Base-by-base conservation (phyloP, 37 sponge, comb jelly and placozoan species). In the Diacarnus erythraeanus region DNA sequence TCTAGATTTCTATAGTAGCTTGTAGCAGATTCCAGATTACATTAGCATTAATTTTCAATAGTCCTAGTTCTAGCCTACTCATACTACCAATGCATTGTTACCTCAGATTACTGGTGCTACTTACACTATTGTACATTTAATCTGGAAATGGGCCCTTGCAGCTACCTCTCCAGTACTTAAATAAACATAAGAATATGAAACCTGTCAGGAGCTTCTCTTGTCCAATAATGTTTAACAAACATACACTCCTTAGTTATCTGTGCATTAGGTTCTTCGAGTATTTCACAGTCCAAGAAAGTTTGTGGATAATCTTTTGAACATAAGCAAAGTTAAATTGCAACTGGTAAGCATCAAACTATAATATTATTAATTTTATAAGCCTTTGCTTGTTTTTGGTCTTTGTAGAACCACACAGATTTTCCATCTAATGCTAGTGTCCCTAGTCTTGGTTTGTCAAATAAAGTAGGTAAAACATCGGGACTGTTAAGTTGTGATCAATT, bases 361-460 rank as follows among this genome's bases (percentile, higher is more conserved):
- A 29, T 20, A 54, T 79, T 79, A 18, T 31, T 5, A 17, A 2
- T 5, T 40, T 35, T 18, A 26, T 63, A 27, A 72, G 51, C 12
- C 12, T 15, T 15, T 15, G 6, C 10, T 12, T 61, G 1, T 38
- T 37, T 18, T 22, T 20, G 3, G 4, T 23, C 27, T 68, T 6
- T 0, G 8, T 47, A 47, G 51, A 80, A 40, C 1, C 3, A 2
- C 2, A 25, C n/a, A 0, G 72, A 64, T 1, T 57, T 77, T 22
- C 81, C 95, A 22, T 38, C 93, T 10, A 88, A 88, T 33, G 97
- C 97, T 25, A 96, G 74, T 70, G 91, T 96, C 0, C 93, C 97
- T 31, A 85, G 93, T 33, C 86, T 96, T 3, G 97, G 97, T 2
- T 86, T 96, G 41, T 96, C 97, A 26, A 96, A 96, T 83, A 96